Base-by-base conservation (phyloP, 2,797 vertebrate genomes). In the Chiroxiphia lanceolata region DNA sequence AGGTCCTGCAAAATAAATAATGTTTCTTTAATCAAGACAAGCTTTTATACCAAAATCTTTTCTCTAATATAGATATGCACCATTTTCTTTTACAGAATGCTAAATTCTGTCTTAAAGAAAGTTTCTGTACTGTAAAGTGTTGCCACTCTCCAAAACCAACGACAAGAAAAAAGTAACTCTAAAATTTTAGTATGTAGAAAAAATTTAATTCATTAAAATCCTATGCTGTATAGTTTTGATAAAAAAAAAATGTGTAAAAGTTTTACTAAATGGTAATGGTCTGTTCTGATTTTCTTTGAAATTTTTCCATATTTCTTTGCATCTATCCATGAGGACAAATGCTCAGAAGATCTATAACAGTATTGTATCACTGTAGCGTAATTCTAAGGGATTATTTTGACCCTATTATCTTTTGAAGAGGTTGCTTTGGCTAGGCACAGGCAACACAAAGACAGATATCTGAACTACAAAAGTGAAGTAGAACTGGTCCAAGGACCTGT, bases 261-360 rank as follows among this genome's bases (percentile, higher is more conserved):
- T 8, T 44, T 69, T 36, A 25, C 2, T 56, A 34, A 87, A 38
- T 25, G 0, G 0, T 53, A 38, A 34, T 29, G 0, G 0, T 25
- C n/a, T 76, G 11, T 34, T 65, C 25, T 57, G 31, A 21, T 38
- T 16, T 79, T 67, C 7, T 61, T 61, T 45, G 23, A 11, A 3
- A 21, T 31, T 63, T 69, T 77, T 36, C 8, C 7, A 1, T 47
- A 50, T 68, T 70, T 87, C 51, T 83, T 86, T 87, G 12, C 25
- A 56, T 63, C 44, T 48, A 19, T 79, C 44, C 25, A 48, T 7
- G 5, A 44, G 29, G 15, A 82, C 18, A 59, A 38, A 21, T 45
- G 11, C 26, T 71, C 20, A 17, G 27, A 65, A 70, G 11, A 50
- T 9, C 21, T 3, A 4, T 4, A 68, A 53, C 27, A 36, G 9